Percentiles rank a stretch among this genome's conserved stretches.
These are phyloP conservation scores for Eilema caniola DNA, from an alignment of 2,888 invertebrate genomes.

Conservation along the genomic window DNA sequence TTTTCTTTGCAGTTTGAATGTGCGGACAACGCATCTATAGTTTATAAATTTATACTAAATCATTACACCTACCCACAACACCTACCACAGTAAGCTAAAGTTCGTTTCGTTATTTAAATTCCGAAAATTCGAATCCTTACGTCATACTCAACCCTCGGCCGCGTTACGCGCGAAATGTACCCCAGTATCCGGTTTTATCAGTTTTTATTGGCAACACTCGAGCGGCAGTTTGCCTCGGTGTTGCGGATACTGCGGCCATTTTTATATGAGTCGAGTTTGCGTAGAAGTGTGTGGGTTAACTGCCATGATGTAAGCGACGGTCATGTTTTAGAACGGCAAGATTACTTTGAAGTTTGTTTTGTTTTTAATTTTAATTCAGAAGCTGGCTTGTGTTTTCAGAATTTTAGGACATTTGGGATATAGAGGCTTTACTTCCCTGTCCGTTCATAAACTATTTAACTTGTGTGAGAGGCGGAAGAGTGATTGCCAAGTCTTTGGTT, in stretches of 20 bases:
- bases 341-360: conserved; percentile 8
- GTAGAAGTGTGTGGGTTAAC: conserved; percentile 43
- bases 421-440: not conserved
- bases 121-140: conserved; percentile 20
- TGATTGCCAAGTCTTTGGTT: no score
- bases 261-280: conserved; percentile 47
- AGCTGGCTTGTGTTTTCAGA: not conserved
- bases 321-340: conserved; percentile 13
- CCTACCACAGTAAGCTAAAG: not conserved
- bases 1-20: no score
- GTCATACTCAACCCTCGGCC: conserved; percentile 34
- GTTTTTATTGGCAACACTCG: conserved; percentile 55
- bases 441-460: not conserved
- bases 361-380: conserved; percentile 10
- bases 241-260: conserved; percentile 52
- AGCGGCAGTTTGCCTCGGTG: conserved; percentile 41
- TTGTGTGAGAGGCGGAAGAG: no score
- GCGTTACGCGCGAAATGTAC: conserved; percentile 43
- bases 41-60: no score
- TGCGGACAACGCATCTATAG: no score
- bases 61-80: no score
- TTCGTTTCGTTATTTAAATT: conserved; percentile 14
- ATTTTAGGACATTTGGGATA: not conserved
- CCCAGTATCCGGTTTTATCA: conserved; percentile 54
- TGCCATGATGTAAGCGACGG: conserved; percentile 12